Conservation (phyloP, 64 coral and sea anemone species). For the Porites lutea region DNA sequence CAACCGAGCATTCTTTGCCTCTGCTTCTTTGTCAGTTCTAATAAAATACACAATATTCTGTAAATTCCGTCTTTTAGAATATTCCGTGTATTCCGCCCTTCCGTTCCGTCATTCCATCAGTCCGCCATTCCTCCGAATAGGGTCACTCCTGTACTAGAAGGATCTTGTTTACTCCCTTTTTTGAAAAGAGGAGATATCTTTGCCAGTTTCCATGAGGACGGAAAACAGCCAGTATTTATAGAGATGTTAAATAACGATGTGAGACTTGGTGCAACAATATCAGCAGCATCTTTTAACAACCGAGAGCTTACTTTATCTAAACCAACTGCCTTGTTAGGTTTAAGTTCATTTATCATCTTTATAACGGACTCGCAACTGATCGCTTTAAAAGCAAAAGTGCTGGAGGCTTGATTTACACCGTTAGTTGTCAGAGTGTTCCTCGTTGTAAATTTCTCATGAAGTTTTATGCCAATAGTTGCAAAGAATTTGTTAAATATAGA, state of each 20-base stretch:
- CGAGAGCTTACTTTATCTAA: conserved; percentile 55
- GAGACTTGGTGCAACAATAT: conserved; percentile 71
- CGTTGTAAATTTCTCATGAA: conserved; percentile 68
- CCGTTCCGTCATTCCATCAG: no score
- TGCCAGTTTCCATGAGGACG: conserved; percentile 63
- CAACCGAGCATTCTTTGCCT: no score
- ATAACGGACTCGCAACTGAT: conserved; percentile 58
- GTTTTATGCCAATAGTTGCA: no score
- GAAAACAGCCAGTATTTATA: conserved; percentile 61
- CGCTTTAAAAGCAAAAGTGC: conserved; percentile 57
- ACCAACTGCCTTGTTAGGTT: conserved; percentile 75
- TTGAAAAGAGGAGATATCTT: neutral
- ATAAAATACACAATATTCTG: no score
- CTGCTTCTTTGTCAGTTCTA: no score
- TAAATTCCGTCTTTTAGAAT: no score
- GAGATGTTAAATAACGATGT: conserved; percentile 70
- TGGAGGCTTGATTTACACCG: conserved; percentile 49
- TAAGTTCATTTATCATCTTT: conserved; percentile 75
- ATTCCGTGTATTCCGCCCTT: no score
- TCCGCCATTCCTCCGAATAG: no score
- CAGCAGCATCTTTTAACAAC: conserved; percentile 63
- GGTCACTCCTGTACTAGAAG: no score
- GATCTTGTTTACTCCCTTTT: no score
- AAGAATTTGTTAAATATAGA: conserved; percentile 47
- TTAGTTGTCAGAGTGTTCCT: conserved; percentile 36